phyloP scores from a whole-genome alignment of 2,888 invertebrate species.

The Aproaerema taeniolella region DNA sequence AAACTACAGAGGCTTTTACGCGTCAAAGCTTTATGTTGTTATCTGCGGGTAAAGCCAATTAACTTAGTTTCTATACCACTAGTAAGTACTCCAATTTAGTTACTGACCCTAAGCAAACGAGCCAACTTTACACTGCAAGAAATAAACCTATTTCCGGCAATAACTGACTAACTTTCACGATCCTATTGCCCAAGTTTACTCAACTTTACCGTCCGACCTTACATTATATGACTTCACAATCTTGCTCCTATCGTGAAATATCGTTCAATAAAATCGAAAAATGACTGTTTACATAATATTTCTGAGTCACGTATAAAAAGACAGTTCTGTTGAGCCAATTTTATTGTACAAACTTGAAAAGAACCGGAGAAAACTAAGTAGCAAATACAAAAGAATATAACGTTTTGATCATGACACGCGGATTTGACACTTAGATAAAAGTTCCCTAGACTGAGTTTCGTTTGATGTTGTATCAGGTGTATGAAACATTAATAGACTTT shows the following conservation, averaged over 20 bases:
- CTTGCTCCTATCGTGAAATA: constrained; percentile 41
- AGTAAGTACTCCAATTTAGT: too few relatives aligned
- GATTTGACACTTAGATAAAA: background rate
- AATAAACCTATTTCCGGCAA: constrained; percentile 8
- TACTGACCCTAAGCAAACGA: too few relatives aligned
- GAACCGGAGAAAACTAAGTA: constrained; percentile 45
- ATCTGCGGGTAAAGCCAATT: too few relatives aligned
- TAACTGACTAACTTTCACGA: constrained; percentile 13
- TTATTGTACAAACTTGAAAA: constrained; percentile 68
- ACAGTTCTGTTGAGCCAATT: constrained; percentile 51
- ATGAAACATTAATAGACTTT: background rate
- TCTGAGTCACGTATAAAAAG: constrained; percentile 48
- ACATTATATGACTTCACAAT: constrained; percentile 39
- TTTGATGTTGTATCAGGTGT: background rate
- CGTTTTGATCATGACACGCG: too few relatives aligned
- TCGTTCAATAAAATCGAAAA: constrained; percentile 51
- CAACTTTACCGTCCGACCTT: constrained; percentile 28
- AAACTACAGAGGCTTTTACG: too few relatives aligned
- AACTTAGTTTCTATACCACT: too few relatives aligned
- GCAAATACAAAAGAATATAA: too few relatives aligned
- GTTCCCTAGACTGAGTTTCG: background rate
- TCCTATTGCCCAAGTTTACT: constrained; percentile 14
- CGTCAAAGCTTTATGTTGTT: too few relatives aligned
- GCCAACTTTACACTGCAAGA: too few relatives aligned
- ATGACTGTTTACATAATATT: constrained; percentile 48